Conservation (phyloP, 2,888 invertebrate genomes). For the Diaphora mendica region DNA sequence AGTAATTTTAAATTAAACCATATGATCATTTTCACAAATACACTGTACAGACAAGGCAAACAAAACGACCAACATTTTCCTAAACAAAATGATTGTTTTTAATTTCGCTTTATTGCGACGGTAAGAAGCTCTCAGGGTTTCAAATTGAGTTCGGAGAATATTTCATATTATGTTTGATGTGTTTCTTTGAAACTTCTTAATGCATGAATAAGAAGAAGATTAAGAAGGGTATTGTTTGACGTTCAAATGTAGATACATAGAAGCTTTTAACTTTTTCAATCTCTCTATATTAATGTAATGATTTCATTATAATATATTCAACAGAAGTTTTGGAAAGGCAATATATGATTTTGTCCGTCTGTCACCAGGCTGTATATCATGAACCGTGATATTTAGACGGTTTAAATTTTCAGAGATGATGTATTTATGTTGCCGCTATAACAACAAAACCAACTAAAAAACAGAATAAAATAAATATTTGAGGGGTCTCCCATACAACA, state of each 20-base stretch:
- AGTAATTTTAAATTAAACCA: background rate
- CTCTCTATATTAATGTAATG: background rate
- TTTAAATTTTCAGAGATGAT: too few relatives aligned
- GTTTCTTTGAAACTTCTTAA: conserved; percentile 48
- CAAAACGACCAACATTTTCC: background rate
- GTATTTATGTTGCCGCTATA: too few relatives aligned
- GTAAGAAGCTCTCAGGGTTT: background rate
- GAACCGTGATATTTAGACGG: too few relatives aligned
- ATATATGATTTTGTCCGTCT: background rate
- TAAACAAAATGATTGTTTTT: background rate
- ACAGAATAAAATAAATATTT: too few relatives aligned
- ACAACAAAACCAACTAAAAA: too few relatives aligned
- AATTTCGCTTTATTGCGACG: background rate
- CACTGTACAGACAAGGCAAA: background rate
- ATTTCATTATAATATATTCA: background rate
- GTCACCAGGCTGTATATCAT: too few relatives aligned
- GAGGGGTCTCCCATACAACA: too few relatives aligned
- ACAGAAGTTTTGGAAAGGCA: background rate
- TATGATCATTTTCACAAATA: background rate
- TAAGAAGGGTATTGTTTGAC: background rate
- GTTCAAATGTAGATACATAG: background rate
- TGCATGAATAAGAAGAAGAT: conserved; percentile 19
- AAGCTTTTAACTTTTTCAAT: conserved; percentile 1
- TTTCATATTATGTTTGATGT: background rate
- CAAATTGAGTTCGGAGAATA: background rate